Conservation (phyloP, 1,140 invertebrate genomes). For the Apocrypta bakeri region DNA sequence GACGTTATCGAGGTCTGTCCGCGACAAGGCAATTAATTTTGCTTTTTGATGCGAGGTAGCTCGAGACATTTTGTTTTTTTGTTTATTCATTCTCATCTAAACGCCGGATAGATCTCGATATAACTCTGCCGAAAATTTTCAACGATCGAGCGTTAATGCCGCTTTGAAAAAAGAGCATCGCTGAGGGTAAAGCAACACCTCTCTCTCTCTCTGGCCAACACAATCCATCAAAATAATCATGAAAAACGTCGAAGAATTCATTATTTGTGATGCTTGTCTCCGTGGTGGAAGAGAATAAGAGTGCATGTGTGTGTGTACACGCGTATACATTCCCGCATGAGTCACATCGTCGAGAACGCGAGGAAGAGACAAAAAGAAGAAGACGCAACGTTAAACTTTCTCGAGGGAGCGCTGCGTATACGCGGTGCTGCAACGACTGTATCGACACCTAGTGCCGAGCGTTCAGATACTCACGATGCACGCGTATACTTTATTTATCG, state of each 20-base stretch:
- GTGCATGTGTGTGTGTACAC: neutral
- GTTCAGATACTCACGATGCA: too few relatives aligned
- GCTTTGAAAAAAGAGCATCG: too few relatives aligned
- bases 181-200: too few relatives aligned
- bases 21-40: neutral
- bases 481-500: too few relatives aligned
- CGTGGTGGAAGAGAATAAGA: too few relatives aligned
- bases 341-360: neutral
- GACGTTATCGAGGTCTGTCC: too few relatives aligned
- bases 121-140: too few relatives aligned
- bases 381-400: slow-evolving; percentile 36
- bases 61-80: neutral
- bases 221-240: neutral
- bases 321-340: neutral
- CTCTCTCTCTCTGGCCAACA: neutral
- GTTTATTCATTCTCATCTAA: too few relatives aligned
- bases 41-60: neutral
- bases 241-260: neutral
- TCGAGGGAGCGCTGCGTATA: slow-evolving; percentile 19
- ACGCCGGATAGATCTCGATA: neutral
- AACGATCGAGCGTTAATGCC: too few relatives aligned
- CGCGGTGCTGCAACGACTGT: neutral
- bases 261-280: neutral
- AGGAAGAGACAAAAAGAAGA: slow-evolving; percentile 14
- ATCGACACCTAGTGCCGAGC: too few relatives aligned